Base-by-base conservation (phyloP, 2,888 invertebrate genomes). In the Drosophila atroscutellata region DNA sequence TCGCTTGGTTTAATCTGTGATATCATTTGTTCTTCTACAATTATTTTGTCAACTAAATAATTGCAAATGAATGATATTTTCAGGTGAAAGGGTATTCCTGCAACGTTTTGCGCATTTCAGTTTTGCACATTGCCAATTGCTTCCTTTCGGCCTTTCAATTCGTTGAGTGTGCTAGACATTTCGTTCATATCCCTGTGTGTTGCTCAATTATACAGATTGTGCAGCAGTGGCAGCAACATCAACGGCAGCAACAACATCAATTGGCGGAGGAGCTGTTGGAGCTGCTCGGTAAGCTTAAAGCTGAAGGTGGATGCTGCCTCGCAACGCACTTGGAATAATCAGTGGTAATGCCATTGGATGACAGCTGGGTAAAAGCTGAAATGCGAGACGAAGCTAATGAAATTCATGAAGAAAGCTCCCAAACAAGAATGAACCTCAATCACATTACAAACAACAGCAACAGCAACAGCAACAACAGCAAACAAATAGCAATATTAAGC, bases 191-290 rank as follows among this genome's bases (percentile, higher is more conserved):
- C 47, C 62, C 73, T 58, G 56, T 61, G 72, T 75, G 73, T 74
- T 73, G 81, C 86, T 88, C 86, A 85, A 89, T 88, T 86, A 85
- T 86, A 85, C 84, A 77, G 81, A 80, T 75, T 81, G 83, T 76
- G 52, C 55, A 60, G 39, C 51, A 49, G 49, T 51, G 68, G 54
- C 59, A 72, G 36, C 50, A 64, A 45, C 45, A 67, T 20, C 39
- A 61, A 39, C 39, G 56, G 13, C 47, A 62, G 20, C 49, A 49
- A 18, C 42, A 24, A 15, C 28, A n/a, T 5, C 49, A 54, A 54
- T 6, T 24, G 45, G 15, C 15, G 45, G 15, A 39, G 20, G 32
- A 54, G 55, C 37, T 15, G 11, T 8, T n/a, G 26, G 42, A 54
- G 58, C 37, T 24, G 8, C 37, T 39, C 45, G 62, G 47, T 49